Conservation (phyloP, 2,113 vertebrate species). For the Catharus bicknelli region DNA sequence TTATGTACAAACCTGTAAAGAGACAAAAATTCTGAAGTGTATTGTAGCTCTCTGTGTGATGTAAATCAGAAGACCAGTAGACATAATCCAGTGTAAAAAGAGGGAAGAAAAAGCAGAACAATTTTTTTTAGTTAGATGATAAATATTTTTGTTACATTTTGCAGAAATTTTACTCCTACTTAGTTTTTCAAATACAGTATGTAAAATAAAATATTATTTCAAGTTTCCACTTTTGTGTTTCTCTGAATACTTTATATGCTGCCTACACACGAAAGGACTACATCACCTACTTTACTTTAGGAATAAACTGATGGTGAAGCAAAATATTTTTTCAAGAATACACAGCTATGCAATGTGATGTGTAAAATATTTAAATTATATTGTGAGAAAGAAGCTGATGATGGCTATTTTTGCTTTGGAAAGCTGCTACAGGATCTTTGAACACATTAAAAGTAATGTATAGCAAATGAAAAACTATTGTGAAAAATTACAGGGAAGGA, state of each 20-base stretch:
- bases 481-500: background rate
- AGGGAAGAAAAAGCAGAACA: background rate
- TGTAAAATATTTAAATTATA: background rate
- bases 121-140: background rate
- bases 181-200: background rate
- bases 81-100: background rate
- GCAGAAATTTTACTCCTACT: background rate
- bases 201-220: background rate
- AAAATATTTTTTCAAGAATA: background rate
- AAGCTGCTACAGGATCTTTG: background rate
- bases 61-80: background rate
- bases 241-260: background rate
- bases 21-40: background rate
- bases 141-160: background rate
- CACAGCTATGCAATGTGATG: background rate
- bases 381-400: background rate
- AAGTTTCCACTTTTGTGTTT: background rate
- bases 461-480: background rate
- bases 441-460: background rate
- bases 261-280: background rate
- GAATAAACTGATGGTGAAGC: background rate
- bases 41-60: background rate
- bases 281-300: background rate
- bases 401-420: background rate
- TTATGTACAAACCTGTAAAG: slow-evolving; percentile 21